Evolutionary conservation across 2,797 vertebrate genomes (phyloP), one percentile per base, ranked within the genome.

Genomic region (Melanotaenia nigrans): DNA sequence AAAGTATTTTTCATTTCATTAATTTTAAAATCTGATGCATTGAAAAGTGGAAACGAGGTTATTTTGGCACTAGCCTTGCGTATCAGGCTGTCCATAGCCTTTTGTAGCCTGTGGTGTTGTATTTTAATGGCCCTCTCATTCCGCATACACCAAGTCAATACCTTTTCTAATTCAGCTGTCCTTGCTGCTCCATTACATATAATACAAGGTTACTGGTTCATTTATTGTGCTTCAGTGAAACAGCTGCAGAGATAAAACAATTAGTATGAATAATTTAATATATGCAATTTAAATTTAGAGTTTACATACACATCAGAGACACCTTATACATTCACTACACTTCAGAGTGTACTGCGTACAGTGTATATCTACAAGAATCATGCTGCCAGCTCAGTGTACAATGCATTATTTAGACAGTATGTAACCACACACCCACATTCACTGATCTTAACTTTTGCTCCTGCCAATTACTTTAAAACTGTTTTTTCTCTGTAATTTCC

Each of bases 81-180:
- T 73, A 77, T 83, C 71, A 78, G 83, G 67, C 61, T 60, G 71
- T 69, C 65, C 53, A 30, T 53, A 56, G 70, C 73, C 71, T 79
- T 83, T 81, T 82, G 82, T 85, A 77, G 82, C 86, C 86, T 87
- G 85, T 89, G 90, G 88, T 87, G 82, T 69, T 85, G 71, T 65
- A 81, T 85, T 92, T 85, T 87, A 91, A 91, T 80, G 86, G 86
- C 76, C 77, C 78, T 89, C 79, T 89, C 85, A 66, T 78, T 58
- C 76, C 81, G 70, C 74, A 72, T 59, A 81, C 73, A 76, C 67
- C 61, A 24, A 71, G 82, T 89, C 86, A 72, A 92, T 90, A 89
- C 40, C 68, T 84, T 86, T 87, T 90, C 77, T 89, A 88, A 88
- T 82, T 85, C 81, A 78, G 76, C 77, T 84, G 82, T 77, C 85